A percentile compares a stretch with the other conserved stretches of the same genome.
phyloP scores from a whole-genome alignment of 2,797 vertebrate species.

The Hypotaenidia philippensis region DNA sequence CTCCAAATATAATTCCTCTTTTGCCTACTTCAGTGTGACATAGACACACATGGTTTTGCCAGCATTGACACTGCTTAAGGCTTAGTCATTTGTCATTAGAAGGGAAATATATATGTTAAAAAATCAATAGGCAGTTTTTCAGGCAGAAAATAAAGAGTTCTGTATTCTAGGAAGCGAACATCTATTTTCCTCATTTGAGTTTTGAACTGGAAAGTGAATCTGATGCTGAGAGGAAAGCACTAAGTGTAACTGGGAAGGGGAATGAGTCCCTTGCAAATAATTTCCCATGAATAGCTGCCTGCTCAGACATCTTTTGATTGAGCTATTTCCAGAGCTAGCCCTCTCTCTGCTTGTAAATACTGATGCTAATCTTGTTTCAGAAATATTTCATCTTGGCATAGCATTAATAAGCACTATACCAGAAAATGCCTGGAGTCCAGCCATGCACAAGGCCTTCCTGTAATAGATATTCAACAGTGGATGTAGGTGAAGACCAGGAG shows the following conservation, averaged over 20 bases:
- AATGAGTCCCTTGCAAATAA: conserved; percentile 2
- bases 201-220: conserved; percentile 14
- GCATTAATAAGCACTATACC: conserved; percentile 50
- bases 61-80: neutral
- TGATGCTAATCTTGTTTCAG: conserved; percentile 49
- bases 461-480: neutral
- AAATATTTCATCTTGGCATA: conserved; percentile 52
- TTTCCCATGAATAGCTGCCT: conserved; percentile 19
- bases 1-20: neutral
- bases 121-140: conserved; percentile 39
- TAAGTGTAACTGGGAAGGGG: neutral
- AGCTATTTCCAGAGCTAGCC: conserved; percentile 50
- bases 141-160: conserved; percentile 25
- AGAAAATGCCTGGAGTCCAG: conserved; percentile 24
- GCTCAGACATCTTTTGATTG: conserved; percentile 37
- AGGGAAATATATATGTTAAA: neutral
- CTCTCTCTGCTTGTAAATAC: conserved; percentile 53
- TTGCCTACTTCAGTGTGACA: neutral
- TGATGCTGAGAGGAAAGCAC: neutral
- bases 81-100: conserved; percentile 4
- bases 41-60: neutral
- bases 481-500: neutral
- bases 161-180: neutral
- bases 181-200: neutral
- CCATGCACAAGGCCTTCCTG: neutral